Conservation (phyloP, 2,888 invertebrate species). For the Clunio marinus region DNA sequence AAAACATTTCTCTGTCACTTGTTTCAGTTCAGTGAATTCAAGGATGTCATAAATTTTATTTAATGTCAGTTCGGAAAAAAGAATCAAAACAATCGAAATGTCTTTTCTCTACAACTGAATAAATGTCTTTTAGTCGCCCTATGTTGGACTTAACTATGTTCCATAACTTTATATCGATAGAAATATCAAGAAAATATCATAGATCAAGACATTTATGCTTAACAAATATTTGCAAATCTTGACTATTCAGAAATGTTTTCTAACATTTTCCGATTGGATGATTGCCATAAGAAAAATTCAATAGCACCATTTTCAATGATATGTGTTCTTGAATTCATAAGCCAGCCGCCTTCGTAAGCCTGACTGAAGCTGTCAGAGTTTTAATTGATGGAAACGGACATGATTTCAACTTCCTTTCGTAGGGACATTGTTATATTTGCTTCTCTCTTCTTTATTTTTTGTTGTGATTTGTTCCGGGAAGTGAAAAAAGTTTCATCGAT, state of each 20-base stretch:
- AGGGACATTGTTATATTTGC: too few relatives aligned
- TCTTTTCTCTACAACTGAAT: background rate
- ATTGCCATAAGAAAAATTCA: too few relatives aligned
- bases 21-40: conserved; percentile 5
- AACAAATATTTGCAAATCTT: too few relatives aligned
- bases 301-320: too few relatives aligned
- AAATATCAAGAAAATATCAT: background rate
- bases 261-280: too few relatives aligned
- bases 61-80: conserved; percentile 17
- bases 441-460: background rate
- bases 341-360: background rate
- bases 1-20: background rate
- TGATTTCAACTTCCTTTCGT: background rate
- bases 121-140: too few relatives aligned
- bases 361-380: background rate
- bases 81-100: background rate
- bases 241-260: too few relatives aligned
- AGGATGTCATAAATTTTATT: conserved; percentile 35
- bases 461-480: background rate
- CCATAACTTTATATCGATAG: too few relatives aligned
- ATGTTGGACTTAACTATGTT: too few relatives aligned
- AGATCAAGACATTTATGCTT: too few relatives aligned
- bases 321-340: too few relatives aligned
- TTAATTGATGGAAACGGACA: conserved; percentile 5
- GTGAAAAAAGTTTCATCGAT: background rate